Conservation (phyloP, 2,888 invertebrate species). For the Carcina quercana region DNA sequence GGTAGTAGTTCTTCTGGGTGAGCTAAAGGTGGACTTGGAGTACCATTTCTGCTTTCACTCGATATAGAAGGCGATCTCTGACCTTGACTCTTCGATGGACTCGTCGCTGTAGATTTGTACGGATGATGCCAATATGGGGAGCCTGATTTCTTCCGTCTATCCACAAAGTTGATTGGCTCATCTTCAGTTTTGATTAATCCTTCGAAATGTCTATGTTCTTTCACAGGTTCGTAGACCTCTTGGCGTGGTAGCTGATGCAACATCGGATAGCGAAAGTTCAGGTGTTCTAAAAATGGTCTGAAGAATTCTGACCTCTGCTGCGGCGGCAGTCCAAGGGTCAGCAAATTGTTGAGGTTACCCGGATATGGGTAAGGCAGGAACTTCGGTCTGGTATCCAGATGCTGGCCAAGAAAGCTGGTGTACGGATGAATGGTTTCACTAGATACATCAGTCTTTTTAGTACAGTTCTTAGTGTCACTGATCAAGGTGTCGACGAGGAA, state of each 20-base stretch:
- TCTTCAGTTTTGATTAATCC: conserved; percentile 48
- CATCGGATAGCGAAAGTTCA: conserved; percentile 57
- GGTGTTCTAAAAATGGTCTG: conserved; percentile 61
- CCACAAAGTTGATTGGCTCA: conserved; percentile 47
- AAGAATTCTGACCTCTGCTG: conserved; percentile 69
- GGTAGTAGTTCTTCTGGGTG: conserved; percentile 62
- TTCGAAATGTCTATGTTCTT: conserved; percentile 41
- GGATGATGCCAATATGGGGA: conserved; percentile 62
- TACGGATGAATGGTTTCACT: conserved; percentile 58
- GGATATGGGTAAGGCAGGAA: conserved; percentile 77
- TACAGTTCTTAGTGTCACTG: conserved; percentile 74
- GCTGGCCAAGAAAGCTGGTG: conserved; percentile 47
- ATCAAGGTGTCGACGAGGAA: conserved; percentile 88
- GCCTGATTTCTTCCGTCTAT: conserved; percentile 52
- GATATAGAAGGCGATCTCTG: conserved; percentile 55
- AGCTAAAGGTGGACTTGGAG: conserved; percentile 70
- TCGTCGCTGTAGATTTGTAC: conserved; percentile 47
- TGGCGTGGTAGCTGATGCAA: conserved; percentile 58
- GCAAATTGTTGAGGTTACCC: conserved; percentile 77
- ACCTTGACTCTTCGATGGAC: conserved; percentile 58
- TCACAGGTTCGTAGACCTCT: conserved; percentile 41
- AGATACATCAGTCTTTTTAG: conserved; percentile 46
- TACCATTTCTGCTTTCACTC: conserved; percentile 69
- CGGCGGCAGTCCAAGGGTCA: conserved; percentile 78
- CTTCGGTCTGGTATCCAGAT: conserved; percentile 52